Evolutionary conservation across 2,888 invertebrate genomes (phyloP), one percentile per base, ranked within the genome.

Genomic region (Unio pictorum): DNA sequence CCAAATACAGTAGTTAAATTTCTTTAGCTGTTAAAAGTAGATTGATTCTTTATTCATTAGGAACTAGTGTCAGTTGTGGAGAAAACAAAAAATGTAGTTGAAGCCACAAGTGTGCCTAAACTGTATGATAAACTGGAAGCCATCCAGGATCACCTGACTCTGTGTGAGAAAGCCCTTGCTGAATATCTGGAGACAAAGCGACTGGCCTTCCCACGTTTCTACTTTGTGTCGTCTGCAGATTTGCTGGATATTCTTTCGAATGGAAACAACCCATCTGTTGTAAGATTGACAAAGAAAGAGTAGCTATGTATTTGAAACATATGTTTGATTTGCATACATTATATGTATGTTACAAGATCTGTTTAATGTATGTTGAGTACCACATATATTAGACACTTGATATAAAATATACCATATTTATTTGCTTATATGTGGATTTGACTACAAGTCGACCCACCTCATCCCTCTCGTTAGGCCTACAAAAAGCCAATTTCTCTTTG

Each of bases 121-220:
- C 92, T 98, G 72, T 94, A 94, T 62, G 93, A 94, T 72, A 93
- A 93, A 75, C 91, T 98, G 61, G 97, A 98, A 85, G 91, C 92
- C 66, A 91, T 98, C 64, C 97, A 98, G 89, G 94, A 93, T 80
- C 95, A 96, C 88, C 91, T 98, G 73, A 94, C 95, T 0, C 92
- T 98, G 45, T 98, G 98, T 90, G 98, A 98, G 91, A 98, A 98
- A 91, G 98, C 98, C 17, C 91, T 98, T 74, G 97, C 98, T 34
- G 97, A 98, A 90, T 98, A 98, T 91, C 92, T 98, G 84, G 98
- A 98, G 92, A 98, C 98, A 0, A 98, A 98, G 91, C 93, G 98
- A 84, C 91, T 98, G 68, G 97, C 97, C 6, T 98, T 98, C 91
- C 98, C 98, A 23, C 92, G 98, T 87, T 98, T 98, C 91, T 98